Evolutionary conservation across 2,888 invertebrate species (phyloP), one percentile per base, ranked within the genome.

Genomic region (Eudemis profundana): DNA sequence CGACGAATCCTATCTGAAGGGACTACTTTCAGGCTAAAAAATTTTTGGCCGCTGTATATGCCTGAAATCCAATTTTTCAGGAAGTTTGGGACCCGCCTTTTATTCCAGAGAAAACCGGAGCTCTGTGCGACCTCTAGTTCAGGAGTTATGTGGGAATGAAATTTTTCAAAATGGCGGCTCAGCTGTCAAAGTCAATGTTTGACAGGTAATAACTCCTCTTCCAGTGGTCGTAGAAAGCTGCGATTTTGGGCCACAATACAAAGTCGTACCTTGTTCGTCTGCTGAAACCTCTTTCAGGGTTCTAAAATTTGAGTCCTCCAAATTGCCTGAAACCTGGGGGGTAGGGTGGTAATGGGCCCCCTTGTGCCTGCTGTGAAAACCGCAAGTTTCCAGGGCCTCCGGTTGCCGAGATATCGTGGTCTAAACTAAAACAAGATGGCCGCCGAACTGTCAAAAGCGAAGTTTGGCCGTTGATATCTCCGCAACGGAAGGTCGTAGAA

Each of bases 51-150:
- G n/a, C 8, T 14, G 8, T 15, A 53, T 23, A 27, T n/a, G n/a
- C 15, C 2, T 2, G 8, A 40, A 27, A 14, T 3, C 12, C 27
- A 3, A 17, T 15, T 3, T 3, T 59, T 46, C 63, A 61, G 42
- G 29, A 36, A 14, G 46, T 47, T 51, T 60, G 54, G 29, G 15
- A 50, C 23, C 19, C 36, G 46, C 56, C 14, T 14, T 1, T 14
- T 49, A n/a, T 42, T 36, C 17, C 17, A 2, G 1, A 3, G 40
- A 17, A 61, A 61, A 44, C 44, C 51, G 10, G 49, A 12, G 14
- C 29, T 17, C 33, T 17, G 27, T 42, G 33, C 42, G 61, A 19
- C 61, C 12, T 15, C 5, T n/a, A 7, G 61, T 29, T 29, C 1
- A 3, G 15, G 23, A 61, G 51, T 12, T 51, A 51, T 51, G 5